These are phyloP conservation scores for Sebastes fasciatus DNA, from an alignment of 2,113 vertebrate species.

Conservation along the genomic window DNA sequence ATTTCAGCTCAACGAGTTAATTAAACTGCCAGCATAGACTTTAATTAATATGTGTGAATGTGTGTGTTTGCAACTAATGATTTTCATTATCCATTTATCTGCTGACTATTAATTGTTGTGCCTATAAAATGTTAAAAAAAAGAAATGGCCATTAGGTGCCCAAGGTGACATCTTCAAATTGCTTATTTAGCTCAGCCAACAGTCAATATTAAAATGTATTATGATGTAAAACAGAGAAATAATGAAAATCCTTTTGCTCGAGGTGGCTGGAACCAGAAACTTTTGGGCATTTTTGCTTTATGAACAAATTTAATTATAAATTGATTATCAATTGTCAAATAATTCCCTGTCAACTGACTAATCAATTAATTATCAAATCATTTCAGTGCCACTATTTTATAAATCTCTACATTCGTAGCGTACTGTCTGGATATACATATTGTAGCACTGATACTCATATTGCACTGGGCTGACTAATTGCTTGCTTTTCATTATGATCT, in stretches of 20 bases:
- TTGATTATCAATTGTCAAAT: background rate
- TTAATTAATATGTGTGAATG: background rate
- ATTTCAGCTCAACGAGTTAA: background rate
- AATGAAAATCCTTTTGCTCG: background rate
- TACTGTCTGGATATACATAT: background rate
- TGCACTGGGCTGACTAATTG: background rate
- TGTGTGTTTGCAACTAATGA: background rate
- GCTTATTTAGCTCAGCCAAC: background rate
- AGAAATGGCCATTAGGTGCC: background rate
- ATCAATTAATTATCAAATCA: background rate
- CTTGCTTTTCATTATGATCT: background rate
- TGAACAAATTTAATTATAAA: background rate
- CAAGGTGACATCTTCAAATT: background rate
- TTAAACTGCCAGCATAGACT: background rate
- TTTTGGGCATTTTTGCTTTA: background rate
- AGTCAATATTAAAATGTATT: background rate
- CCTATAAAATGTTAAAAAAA: background rate
- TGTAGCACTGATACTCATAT: background rate
- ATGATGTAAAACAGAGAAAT: background rate
- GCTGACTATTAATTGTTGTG: background rate
- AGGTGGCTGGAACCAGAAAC: background rate
- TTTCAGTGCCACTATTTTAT: background rate
- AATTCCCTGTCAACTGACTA: background rate
- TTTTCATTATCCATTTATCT: background rate
- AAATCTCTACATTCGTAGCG: background rate